Conservation (phyloP, 2,113 vertebrate species). For the Caloenas nicobarica region DNA sequence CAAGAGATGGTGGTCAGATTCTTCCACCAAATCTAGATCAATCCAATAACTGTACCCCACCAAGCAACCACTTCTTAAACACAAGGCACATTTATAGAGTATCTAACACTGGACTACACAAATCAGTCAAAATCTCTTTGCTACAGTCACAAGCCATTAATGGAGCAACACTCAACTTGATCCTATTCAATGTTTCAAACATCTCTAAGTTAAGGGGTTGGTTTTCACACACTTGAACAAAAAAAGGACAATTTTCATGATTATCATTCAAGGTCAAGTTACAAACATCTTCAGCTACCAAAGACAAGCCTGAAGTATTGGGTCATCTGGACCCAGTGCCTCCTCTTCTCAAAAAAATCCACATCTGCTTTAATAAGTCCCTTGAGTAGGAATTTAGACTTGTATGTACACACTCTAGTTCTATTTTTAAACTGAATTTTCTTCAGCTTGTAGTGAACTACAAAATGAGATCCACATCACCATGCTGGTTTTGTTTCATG, state of each 20-base stretch:
- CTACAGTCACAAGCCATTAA: neutral
- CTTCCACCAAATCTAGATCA: neutral
- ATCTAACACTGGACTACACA: neutral
- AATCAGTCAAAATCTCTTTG: neutral
- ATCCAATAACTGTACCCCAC: neutral
- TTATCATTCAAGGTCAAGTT: neutral
- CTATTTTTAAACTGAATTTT: neutral
- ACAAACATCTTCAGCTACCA: neutral
- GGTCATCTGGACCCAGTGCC: neutral
- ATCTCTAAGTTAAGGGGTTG: neutral
- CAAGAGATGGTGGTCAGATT: neutral
- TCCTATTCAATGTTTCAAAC: neutral
- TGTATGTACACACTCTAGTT: neutral
- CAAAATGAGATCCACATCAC: neutral
- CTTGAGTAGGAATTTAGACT: neutral
- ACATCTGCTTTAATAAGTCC: neutral
- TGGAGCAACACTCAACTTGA: neutral
- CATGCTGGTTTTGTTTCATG: neutral
- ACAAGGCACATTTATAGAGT: neutral
- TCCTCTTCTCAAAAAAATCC: neutral
- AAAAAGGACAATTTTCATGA: neutral
- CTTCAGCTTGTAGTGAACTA: neutral
- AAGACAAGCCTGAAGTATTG: neutral
- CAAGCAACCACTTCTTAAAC: neutral
- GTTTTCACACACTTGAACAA: neutral